phyloP scores from a whole-genome alignment of 2,888 invertebrate species.

The Leptinotarsa peninsularis region DNA sequence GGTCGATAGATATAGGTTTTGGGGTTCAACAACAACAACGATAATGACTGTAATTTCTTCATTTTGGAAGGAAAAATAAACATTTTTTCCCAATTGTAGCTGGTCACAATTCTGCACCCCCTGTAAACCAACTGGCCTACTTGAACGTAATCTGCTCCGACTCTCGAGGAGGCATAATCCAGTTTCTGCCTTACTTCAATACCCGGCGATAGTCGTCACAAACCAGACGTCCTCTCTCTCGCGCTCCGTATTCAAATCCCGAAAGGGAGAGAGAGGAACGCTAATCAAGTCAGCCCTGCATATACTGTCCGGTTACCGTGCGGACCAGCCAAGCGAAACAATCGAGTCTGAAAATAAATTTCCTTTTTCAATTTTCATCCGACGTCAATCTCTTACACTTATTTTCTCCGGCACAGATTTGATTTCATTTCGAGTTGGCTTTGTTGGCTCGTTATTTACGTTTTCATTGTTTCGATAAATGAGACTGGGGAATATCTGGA shows the following conservation, averaged over 20 bases:
- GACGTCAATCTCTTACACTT: constrained; percentile 67
- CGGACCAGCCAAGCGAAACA: constrained; percentile 64
- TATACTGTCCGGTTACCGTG: constrained; percentile 59
- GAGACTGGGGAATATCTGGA: constrained; percentile 60
- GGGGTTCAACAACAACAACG: too few relatives aligned
- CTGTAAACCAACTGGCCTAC: constrained; percentile 1
- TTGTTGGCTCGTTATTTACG: constrained; percentile 63
- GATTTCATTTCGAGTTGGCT: constrained; percentile 64
- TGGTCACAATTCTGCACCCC: background rate
- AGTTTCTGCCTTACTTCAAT: constrained; percentile 11
- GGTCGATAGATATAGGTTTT: too few relatives aligned
- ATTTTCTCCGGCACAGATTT: constrained; percentile 67
- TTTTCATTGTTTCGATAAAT: constrained; percentile 65
- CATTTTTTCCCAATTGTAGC: background rate
- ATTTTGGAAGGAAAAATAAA: background rate
- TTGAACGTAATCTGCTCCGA: background rate
- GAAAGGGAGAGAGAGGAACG: background rate
- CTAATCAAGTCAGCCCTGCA: constrained; percentile 37
- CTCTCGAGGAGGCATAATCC: constrained; percentile 7
- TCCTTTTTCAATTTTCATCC: constrained; percentile 69
- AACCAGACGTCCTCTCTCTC: background rate
- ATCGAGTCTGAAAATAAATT: constrained; percentile 69
- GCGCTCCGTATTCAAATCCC: constrained; percentile 1
- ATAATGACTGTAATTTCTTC: too few relatives aligned
- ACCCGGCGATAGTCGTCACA: constrained; percentile 9